Evolutionary conservation across 2,113 vertebrate species (phyloP).

Genomic region (Empidonax traillii): DNA sequence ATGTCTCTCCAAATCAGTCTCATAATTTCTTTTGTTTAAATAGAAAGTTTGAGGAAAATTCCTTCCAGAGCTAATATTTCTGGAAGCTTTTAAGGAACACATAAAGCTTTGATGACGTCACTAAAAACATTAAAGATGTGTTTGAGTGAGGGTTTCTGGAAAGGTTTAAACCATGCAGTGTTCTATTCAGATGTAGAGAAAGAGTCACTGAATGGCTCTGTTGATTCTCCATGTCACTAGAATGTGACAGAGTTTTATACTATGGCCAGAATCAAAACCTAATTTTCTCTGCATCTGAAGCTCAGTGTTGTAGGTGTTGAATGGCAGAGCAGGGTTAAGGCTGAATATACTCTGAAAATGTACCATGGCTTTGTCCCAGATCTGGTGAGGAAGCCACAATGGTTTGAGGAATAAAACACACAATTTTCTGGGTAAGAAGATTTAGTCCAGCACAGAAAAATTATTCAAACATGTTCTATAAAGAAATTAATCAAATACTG

Average conservation of each 20-base stretch:
- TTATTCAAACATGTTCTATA: background rate
- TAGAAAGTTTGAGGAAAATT: background rate
- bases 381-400: background rate
- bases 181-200: background rate
- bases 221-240: background rate
- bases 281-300: background rate
- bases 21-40: slow-evolving; percentile 25
- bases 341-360: background rate
- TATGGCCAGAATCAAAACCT: background rate
- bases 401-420: background rate
- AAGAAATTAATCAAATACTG: slow-evolving; percentile 47
- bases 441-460: background rate
- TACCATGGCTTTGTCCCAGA: background rate
- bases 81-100: slow-evolving; percentile 17
- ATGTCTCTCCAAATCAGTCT: slow-evolving; percentile 2
- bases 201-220: background rate
- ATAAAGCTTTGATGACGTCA: background rate
- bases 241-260: background rate
- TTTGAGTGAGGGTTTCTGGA: background rate
- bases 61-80: background rate
- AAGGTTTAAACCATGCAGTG: background rate
- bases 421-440: background rate
- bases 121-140: background rate
- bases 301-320: background rate
- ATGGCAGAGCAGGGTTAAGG: background rate